Evolutionary conservation across 2,888 invertebrate species (phyloP).

Genomic region (Mechanitis mazaeus): DNA sequence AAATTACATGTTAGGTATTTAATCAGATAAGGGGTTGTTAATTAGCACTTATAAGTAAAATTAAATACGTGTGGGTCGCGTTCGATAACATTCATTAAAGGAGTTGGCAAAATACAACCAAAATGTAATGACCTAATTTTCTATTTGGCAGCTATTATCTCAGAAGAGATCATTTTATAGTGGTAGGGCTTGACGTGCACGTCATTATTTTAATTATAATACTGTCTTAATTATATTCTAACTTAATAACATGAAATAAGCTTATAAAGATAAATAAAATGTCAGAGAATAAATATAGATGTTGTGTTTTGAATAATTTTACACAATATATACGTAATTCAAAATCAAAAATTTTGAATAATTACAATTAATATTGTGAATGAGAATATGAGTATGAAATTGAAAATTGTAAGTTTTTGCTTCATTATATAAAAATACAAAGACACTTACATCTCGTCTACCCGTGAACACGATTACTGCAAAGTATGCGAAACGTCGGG

Average conservation of each 20-base stretch:
- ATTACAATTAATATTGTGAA: background rate
- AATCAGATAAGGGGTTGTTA: slow-evolving; percentile 46
- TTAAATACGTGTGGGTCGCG: slow-evolving; percentile 47
- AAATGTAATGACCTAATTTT: slow-evolving; percentile 41
- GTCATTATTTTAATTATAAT: slow-evolving; percentile 37
- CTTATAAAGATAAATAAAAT: background rate
- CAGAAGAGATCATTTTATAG: slow-evolving; percentile 12
- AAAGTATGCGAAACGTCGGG: too few relatives aligned
- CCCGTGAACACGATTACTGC: too few relatives aligned
- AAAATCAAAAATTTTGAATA: background rate
- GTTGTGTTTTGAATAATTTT: background rate
- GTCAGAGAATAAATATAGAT: too few relatives aligned
- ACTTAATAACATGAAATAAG: slow-evolving; percentile 20
- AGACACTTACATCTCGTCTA: too few relatives aligned
- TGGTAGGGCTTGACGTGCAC: slow-evolving; percentile 36
- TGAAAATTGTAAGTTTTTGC: too few relatives aligned
- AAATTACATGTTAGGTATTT: slow-evolving; percentile 6
- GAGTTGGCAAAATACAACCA: slow-evolving; percentile 60
- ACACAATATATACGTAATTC: background rate
- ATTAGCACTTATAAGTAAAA: slow-evolving; percentile 51
- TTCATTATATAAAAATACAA: background rate
- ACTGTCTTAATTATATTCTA: slow-evolving; percentile 11
- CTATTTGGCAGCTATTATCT: slow-evolving; percentile 19
- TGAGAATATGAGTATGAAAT: too few relatives aligned
- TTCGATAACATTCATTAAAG: slow-evolving; percentile 67